Evolutionary conservation across 2,113 vertebrate genomes (phyloP).

Genomic region (Otocyon megalotis): DNA sequence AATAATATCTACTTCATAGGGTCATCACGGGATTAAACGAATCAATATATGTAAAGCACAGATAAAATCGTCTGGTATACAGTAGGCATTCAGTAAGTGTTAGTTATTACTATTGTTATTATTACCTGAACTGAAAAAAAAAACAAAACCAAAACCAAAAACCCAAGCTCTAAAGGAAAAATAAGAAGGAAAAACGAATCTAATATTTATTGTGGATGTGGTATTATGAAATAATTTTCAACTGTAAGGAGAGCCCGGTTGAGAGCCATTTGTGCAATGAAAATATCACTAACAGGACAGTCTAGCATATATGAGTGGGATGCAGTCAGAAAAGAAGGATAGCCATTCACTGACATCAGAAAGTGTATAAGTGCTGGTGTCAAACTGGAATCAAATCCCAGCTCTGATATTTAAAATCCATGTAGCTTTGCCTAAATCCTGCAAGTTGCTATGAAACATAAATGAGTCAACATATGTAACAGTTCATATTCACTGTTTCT

Average conservation of each 20-base stretch:
- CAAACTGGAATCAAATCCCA: conserved; percentile 36
- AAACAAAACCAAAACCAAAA: no score
- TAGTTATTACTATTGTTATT: neutral
- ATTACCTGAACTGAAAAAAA: conserved; percentile 8
- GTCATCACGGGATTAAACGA: neutral
- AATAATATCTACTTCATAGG: neutral
- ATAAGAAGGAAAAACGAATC: neutral
- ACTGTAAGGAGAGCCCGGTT: neutral
- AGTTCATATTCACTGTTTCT: neutral
- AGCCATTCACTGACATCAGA: neutral
- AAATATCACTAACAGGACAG: neutral
- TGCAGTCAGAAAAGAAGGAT: neutral
- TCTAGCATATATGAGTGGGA: neutral
- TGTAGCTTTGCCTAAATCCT: neutral
- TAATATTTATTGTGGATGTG: conserved; percentile 40
- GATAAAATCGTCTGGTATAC: conserved; percentile 5
- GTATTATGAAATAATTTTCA: neutral
- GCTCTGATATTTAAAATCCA: conserved; percentile 10
- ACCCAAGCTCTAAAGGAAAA: neutral
- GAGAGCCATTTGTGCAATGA: conserved; percentile 34
- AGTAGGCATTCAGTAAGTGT: neutral
- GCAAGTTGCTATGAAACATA: conserved; percentile 4
- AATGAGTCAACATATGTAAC: neutral
- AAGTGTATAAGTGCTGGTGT: neutral
- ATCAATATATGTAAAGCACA: neutral